Evolutionary conservation across 1,140 invertebrate genomes (phyloP).

Genomic region (Ladona fulva): DNA sequence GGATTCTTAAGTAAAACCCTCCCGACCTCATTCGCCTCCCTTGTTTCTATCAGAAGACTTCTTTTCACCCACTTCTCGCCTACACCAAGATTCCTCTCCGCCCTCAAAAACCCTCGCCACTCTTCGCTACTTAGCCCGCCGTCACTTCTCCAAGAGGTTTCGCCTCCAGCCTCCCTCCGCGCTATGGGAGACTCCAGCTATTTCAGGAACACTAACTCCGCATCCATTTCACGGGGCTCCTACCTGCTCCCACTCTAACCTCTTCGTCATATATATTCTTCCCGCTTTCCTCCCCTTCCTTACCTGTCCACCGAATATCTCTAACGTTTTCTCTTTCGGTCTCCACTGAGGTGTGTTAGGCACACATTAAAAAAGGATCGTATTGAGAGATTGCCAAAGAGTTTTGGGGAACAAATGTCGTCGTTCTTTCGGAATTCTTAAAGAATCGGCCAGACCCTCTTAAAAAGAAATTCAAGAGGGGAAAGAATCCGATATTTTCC

Average conservation of each 20-base stretch:
- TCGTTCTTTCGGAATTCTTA: no score
- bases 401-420: no score
- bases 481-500: no score
- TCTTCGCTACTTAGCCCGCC: not conserved
- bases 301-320: not conserved
- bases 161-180: not conserved
- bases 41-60: not conserved
- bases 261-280: not conserved
- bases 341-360: no score
- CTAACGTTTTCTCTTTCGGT: not conserved
- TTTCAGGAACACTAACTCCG: not conserved
- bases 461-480: no score
- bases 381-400: no score
- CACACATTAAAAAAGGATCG: no score
- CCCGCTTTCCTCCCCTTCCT: not conserved
- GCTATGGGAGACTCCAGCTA: not conserved
- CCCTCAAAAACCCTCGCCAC: not conserved
- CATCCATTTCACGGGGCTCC: conserved; percentile 2
- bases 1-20: not conserved
- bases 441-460: no score
- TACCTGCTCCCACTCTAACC: not conserved
- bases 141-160: not conserved
- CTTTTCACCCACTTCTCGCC: not conserved
- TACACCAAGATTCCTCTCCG: not conserved
- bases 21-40: not conserved